Base-by-base conservation (phyloP, 2,113 vertebrate species). In the Desmodus rotundus region DNA sequence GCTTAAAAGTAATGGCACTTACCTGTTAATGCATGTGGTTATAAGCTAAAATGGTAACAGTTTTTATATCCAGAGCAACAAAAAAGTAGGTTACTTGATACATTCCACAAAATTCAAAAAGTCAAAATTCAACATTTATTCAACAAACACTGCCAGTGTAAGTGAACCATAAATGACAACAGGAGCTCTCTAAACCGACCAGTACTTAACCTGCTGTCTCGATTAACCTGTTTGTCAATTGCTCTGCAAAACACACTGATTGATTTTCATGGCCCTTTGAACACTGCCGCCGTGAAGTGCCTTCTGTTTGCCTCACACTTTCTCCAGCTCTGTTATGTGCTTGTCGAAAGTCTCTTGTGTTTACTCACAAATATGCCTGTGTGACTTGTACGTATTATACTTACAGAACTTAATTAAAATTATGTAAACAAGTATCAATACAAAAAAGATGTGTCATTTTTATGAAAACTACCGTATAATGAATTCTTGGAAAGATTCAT, bases 41-140 rank as follows among this genome's bases (percentile, higher is more conserved):
- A 3, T 94, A 76, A 95, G 31, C 65, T 85, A 67, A 85, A 5
- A 70, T 74, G 28, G 0, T 89, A 72, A 72, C 76, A 67, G 80
- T 93, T 89, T 94, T 97, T 77, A 77, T 4, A 65, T 58, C 19
- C 33, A 94, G n/a, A 47, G 43, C 56, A 89, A 56, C 77, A 67
- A 56, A 78, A 92, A 74, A 38, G 33, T 41, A 76, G 33, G 0
- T 84, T 89, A 73, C 36, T 92, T 78, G 43, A 28, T 80, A 80
- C 2, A 85, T 7, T 52, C 63, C 14, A 94, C 31, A 77, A 68
- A 94, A 77, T 80, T 41, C 13, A 85, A 33, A 93, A 94, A 96
- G 20, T 80, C 50, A 90, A 47, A 76, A 76, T 89, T 84, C 22
- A 82, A 0, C 41, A n/a, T 72, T 87, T 63, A 63, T 63, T 96